Conservation (phyloP, 1,140 invertebrate genomes). For the Venustaconcha ellipsiformis region DNA sequence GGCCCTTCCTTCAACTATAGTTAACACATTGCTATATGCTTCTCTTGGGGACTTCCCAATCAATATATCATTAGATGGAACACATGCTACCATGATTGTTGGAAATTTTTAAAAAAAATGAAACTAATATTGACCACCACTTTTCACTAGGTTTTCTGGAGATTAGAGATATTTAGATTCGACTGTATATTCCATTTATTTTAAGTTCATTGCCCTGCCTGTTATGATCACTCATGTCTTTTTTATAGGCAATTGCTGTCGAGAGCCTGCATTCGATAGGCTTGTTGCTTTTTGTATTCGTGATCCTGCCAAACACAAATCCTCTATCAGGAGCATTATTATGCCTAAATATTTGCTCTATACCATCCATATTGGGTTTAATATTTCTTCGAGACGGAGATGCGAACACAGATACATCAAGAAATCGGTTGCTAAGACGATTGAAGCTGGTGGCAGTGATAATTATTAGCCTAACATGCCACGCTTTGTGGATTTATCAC, state of each 20-base stretch:
- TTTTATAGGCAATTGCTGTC: conserved; percentile 45
- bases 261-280: conserved; percentile 61
- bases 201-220: too few relatives aligned
- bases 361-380: conserved; percentile 49
- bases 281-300: conserved; percentile 56
- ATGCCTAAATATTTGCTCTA: conserved; percentile 38
- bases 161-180: too few relatives aligned
- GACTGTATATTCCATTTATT: too few relatives aligned
- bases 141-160: too few relatives aligned
- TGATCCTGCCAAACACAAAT: conserved; percentile 58
- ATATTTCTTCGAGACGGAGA: conserved; percentile 24
- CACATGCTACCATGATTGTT: too few relatives aligned
- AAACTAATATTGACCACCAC: too few relatives aligned
- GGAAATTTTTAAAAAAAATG: too few relatives aligned
- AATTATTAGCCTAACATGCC: conserved; percentile 1
- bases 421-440: conserved; percentile 15
- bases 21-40: too few relatives aligned
- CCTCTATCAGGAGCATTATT: conserved; percentile 42
- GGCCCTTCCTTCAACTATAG: too few relatives aligned
- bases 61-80: too few relatives aligned
- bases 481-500: conserved; percentile 29
- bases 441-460: conserved; percentile 8
- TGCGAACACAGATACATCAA: neutral
- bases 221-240: neutral
- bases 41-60: too few relatives aligned